phyloP scores from a whole-genome alignment of 2,888 invertebrate species.

The Dryadula phaetusa region DNA sequence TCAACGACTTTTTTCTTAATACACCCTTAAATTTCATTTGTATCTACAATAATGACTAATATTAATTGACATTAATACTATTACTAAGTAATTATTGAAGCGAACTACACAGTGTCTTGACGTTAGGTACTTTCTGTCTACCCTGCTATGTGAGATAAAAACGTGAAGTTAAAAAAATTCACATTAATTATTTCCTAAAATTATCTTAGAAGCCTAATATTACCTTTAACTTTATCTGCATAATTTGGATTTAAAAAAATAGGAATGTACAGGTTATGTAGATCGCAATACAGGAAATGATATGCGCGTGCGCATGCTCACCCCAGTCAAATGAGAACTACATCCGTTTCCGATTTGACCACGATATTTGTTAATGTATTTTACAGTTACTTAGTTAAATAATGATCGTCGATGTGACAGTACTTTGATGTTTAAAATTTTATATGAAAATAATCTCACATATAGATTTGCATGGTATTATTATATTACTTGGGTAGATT shows the following conservation, averaged over 20 bases:
- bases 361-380: slow-evolving; percentile 21
- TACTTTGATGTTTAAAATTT: not conserved
- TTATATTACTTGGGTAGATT: no score
- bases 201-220: not conserved
- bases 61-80: no score
- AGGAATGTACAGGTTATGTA: not conserved
- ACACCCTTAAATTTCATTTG: no score
- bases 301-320: slow-evolving; percentile 60
- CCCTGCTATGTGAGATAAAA: no score
- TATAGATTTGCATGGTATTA: slow-evolving; percentile 6
- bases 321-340: slow-evolving; percentile 66
- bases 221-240: not conserved
- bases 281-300: slow-evolving; percentile 13
- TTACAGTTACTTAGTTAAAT: not conserved
- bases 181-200: not conserved
- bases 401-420: not conserved
- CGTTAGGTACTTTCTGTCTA: no score
- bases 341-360: slow-evolving; percentile 73
- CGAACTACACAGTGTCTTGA: no score
- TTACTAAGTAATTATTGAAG: no score
- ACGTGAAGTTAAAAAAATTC: no score
- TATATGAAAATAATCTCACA: slow-evolving; percentile 1
- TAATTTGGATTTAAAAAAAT: not conserved
- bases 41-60: no score
- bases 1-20: no score